phyloP scores from a whole-genome alignment of 2,797 vertebrate species.

The Centroberyx gerrardi region DNA sequence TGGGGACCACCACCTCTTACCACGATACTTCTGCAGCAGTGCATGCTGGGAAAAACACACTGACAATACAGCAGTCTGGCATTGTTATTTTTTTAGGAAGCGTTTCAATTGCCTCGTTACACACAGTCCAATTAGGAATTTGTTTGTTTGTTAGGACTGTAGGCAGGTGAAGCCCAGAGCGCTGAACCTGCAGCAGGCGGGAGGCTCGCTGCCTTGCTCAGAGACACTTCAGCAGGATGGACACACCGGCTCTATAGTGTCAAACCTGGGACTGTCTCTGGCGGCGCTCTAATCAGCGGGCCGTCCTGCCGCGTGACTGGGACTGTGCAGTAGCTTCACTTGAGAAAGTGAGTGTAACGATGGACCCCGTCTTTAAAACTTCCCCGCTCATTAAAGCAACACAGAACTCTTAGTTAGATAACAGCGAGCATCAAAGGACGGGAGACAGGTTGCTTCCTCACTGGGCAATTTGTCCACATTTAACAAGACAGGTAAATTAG shows the following conservation, averaged over 20 bases:
- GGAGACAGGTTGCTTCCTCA: conserved; percentile 31
- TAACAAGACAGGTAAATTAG: conserved; percentile 55
- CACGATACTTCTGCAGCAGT: conserved; percentile 15
- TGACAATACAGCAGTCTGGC: background rate
- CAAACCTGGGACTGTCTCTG: background rate
- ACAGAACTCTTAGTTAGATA: conserved; percentile 27
- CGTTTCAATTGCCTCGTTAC: background rate
- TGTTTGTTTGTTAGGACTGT: too few relatives aligned
- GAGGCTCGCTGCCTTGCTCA: background rate
- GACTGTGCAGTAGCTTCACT: background rate
- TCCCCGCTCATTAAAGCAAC: conserved; percentile 47
- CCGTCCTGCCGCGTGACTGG: too few relatives aligned
- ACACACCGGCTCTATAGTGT: background rate
- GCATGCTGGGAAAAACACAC: conserved; percentile 30
- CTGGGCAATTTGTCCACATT: conserved; percentile 65
- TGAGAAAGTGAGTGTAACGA: conserved; percentile 25
- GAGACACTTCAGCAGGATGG: background rate
- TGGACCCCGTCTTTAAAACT: conserved; percentile 42
- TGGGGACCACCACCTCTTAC: background rate
- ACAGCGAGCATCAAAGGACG: conserved; percentile 41
- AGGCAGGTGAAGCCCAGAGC: background rate
- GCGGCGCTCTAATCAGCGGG: background rate
- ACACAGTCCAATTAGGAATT: background rate
- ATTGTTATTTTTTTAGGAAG: background rate
- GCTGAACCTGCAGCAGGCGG: too few relatives aligned